These are phyloP conservation scores for Silurus asotus DNA, from an alignment of 2,113 vertebrate genomes.

Conservation along the genomic window DNA sequence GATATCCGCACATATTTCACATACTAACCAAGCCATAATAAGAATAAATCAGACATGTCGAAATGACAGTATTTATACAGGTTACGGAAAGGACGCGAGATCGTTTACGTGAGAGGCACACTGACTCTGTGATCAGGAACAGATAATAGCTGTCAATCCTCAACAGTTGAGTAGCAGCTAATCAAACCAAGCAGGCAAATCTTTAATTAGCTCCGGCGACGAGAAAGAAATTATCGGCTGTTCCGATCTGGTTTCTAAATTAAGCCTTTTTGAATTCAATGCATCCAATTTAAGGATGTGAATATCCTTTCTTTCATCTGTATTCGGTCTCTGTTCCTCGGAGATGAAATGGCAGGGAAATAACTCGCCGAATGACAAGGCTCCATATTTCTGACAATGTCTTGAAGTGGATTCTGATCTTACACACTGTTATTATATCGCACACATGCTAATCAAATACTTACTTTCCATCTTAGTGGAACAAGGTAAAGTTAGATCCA, in stretches of 20 bases:
- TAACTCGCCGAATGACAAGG: constrained; percentile 28
- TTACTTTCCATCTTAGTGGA: not conserved
- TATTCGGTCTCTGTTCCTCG: constrained; percentile 18
- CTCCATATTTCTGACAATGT: constrained; percentile 26
- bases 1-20: not conserved
- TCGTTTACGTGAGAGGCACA: not conserved
- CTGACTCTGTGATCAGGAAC: constrained; percentile 4
- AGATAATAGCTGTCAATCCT: constrained; percentile 42
- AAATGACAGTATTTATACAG: not conserved
- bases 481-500: not conserved
- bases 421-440: constrained; percentile 16
- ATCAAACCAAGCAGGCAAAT: constrained; percentile 43
- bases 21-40: not conserved
- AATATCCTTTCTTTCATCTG: constrained; percentile 38
- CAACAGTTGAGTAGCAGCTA: constrained; percentile 25
- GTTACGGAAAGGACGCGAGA: not conserved
- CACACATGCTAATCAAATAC: constrained; percentile 30
- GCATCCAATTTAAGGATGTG: constrained; percentile 42
- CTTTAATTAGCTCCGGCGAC: constrained; percentile 33
- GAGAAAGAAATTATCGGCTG: constrained; percentile 39
- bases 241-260: constrained; percentile 37
- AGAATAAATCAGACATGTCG: not conserved
- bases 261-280: constrained; percentile 49
- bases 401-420: constrained; percentile 18
- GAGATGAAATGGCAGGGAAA: constrained; percentile 31